Evolutionary conservation across 2,113 vertebrate genomes (phyloP).

Genomic region (Cettia cetti): DNA sequence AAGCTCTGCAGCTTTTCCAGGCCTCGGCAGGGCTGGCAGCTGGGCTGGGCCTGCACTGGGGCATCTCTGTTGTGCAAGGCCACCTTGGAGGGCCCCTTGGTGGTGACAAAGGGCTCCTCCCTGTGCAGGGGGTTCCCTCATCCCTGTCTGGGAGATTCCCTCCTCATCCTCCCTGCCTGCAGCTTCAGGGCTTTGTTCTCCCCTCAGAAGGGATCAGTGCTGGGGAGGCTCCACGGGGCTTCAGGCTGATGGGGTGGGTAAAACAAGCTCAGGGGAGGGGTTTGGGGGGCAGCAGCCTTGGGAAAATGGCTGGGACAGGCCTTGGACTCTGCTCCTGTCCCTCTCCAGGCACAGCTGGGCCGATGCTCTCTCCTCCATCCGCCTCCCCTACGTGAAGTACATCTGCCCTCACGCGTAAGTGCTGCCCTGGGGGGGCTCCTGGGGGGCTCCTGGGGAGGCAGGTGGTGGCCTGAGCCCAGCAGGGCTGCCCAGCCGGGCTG

Average conservation of each 20-base stretch:
- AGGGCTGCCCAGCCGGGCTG: neutral
- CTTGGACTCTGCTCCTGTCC: neutral
- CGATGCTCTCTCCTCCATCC: constrained; percentile 84
- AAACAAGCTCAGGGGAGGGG: neutral
- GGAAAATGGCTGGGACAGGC: neutral
- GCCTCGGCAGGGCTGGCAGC: neutral
- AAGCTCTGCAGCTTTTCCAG: neutral
- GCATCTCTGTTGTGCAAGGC: neutral
- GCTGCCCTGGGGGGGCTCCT: neutral
- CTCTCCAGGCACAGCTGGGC: constrained; percentile 91
- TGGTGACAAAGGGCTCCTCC: neutral
- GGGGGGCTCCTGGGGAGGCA: neutral
- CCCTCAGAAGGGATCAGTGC: neutral
- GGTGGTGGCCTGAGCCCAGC: neutral
- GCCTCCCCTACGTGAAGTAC: constrained; percentile 92
- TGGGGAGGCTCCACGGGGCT: fast-evolving
- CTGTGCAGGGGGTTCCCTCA: neutral
- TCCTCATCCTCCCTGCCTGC: neutral
- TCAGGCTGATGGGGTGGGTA: neutral
- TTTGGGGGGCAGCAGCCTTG: neutral
- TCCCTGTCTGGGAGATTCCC: neutral
- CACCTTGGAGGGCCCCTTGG: neutral
- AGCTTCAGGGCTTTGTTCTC: neutral
- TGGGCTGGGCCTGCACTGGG: neutral
- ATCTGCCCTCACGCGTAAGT: constrained; percentile 98